phyloP scores from a whole-genome alignment of 2,888 invertebrate species.

The Smittia sp. region DNA sequence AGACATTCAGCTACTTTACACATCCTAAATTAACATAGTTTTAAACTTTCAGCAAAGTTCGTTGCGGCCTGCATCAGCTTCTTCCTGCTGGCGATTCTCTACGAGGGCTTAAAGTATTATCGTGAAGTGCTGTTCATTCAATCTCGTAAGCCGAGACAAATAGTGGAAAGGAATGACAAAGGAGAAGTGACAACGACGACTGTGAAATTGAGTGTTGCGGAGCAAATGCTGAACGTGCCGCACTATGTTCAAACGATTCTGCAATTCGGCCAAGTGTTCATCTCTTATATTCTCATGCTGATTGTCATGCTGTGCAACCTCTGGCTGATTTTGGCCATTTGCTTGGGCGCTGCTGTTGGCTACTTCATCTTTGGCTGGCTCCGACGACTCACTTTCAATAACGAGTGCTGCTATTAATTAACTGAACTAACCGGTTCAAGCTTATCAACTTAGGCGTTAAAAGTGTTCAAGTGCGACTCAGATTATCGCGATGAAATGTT shows the following conservation, averaged over 20 bases:
- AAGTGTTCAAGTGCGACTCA: background rate
- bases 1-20: too few species aligned
- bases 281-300: conserved; percentile 52
- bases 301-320: conserved; percentile 52
- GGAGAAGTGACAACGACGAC: background rate
- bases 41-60: conserved; percentile 55
- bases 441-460: background rate
- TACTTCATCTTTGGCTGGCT: conserved; percentile 53
- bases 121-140: conserved; percentile 54
- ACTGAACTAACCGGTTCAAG: background rate
- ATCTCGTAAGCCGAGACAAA: background rate
- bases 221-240: conserved; percentile 45
- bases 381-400: conserved; percentile 45
- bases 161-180: conserved; percentile 43
- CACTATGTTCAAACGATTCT: conserved; percentile 49
- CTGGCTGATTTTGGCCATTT: conserved; percentile 51
- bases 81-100: conserved; percentile 84
- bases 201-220: background rate
- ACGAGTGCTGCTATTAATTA: conserved; percentile 50
- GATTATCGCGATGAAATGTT: background rate
- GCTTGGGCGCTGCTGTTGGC: conserved; percentile 49
- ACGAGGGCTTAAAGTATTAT: conserved; percentile 91
- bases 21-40: background rate
- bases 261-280: conserved; percentile 49
- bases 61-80: conserved; percentile 86